Evolutionary conservation across 53 echinoderm and acorn worm species (phyloP).

Genomic region (Echinometra lucunter): DNA sequence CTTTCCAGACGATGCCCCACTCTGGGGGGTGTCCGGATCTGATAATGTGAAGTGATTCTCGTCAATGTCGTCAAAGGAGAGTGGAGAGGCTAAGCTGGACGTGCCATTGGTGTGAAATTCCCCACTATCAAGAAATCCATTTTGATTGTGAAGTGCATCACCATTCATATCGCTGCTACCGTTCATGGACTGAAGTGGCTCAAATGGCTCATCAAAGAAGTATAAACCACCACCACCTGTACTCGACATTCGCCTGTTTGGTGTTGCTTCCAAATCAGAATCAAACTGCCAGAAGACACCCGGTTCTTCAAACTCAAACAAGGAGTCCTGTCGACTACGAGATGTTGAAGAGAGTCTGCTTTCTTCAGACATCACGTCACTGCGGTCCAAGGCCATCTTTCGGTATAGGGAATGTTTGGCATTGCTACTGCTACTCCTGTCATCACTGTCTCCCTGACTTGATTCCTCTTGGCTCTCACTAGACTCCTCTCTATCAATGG

Average conservation of each 20-base stretch:
- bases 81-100: slow-evolving; percentile 53
- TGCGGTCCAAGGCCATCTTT: slow-evolving; percentile 27
- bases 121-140: slow-evolving; percentile 51
- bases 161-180: neutral
- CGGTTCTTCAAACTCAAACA: slow-evolving; percentile 86
- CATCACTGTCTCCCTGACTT: slow-evolving; percentile 45
- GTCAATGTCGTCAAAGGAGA: slow-evolving; percentile 66
- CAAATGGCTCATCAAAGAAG: slow-evolving; percentile 59
- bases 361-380: slow-evolving; percentile 67
- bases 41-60: slow-evolving; percentile 76
- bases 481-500: slow-evolving; percentile 76
- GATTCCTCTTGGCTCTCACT: slow-evolving; percentile 54
- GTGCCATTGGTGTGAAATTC: slow-evolving; percentile 62
- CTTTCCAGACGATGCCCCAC: slow-evolving; percentile 31
- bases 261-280: slow-evolving; percentile 81
- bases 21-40: slow-evolving; percentile 30
- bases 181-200: neutral
- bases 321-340: slow-evolving; percentile 69
- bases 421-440: neutral
- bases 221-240: slow-evolving; percentile 30
- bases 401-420: slow-evolving; percentile 37
- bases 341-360: slow-evolving; percentile 72
- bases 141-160: neutral
- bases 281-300: slow-evolving; percentile 97
- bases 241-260: slow-evolving; percentile 11